A percentile compares a stretch with the other conserved stretches of the same genome.
Evolutionary conservation across 2,113 vertebrate species (phyloP).

Genomic region (Rhynchomys soricoides): DNA sequence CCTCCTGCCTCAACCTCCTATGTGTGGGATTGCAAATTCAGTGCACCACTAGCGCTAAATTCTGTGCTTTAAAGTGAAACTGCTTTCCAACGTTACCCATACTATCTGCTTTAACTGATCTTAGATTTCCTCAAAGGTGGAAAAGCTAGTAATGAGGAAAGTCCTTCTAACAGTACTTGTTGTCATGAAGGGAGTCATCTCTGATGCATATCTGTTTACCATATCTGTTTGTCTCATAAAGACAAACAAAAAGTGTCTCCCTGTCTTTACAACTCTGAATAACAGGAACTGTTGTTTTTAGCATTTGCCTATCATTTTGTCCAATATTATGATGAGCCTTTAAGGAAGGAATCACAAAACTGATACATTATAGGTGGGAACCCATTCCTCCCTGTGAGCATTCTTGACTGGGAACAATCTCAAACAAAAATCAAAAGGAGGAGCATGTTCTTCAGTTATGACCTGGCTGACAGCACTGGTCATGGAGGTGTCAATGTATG

Average conservation of each 20-base stretch:
- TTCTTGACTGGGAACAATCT: neutral
- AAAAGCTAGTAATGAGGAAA: conserved; percentile 9
- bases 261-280: neutral
- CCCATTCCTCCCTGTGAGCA: neutral
- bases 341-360: neutral
- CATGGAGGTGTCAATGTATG: neutral
- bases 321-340: neutral
- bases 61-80: neutral
- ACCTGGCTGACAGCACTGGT: neutral
- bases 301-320: neutral
- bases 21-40: neutral
- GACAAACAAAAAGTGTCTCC: neutral
- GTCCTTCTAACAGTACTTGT: neutral
- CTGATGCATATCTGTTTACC: too few species aligned
- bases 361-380: neutral
- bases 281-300: neutral
- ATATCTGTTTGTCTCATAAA: too few species aligned
- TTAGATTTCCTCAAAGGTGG: neutral
- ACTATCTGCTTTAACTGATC: neutral
- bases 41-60: neutral
- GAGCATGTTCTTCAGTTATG: neutral
- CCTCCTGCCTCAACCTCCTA: neutral
- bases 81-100: neutral
- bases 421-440: neutral
- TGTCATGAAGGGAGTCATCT: neutral